phyloP scores from a whole-genome alignment of 1,140 invertebrate genomes.

The Plectus sambesii region DNA sequence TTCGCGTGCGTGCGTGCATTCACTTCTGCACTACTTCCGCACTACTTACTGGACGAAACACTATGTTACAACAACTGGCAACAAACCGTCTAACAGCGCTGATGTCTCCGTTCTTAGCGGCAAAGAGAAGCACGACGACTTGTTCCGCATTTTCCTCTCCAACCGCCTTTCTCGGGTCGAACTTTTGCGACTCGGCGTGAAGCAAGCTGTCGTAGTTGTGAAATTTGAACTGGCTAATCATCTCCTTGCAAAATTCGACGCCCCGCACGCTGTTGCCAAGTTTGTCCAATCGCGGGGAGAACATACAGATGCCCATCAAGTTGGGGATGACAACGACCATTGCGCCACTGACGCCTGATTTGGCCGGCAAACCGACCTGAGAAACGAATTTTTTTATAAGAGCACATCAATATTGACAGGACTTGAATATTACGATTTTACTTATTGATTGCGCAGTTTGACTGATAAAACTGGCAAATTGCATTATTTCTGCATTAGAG shows the following conservation, averaged over 20 bases:
- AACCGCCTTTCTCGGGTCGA: slow-evolving; percentile 72
- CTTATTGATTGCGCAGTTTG: too few relatives aligned
- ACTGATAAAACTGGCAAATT: too few relatives aligned
- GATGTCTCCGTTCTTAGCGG: slow-evolving; percentile 81
- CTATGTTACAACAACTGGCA: too few relatives aligned
- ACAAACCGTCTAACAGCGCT: slow-evolving; percentile 71
- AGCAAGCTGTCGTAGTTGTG: slow-evolving; percentile 89
- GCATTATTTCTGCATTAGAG: too few relatives aligned
- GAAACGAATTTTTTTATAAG: too few relatives aligned
- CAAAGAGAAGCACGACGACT: slow-evolving; percentile 84
- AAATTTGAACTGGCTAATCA: slow-evolving; percentile 78
- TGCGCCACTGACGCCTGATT: slow-evolving; percentile 83
- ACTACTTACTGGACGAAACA: too few relatives aligned
- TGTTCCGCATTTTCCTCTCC: slow-evolving; percentile 80
- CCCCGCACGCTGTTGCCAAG: slow-evolving; percentile 79
- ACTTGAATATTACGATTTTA: too few relatives aligned
- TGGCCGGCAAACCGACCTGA: slow-evolving; percentile 83
- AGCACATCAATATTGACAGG: too few relatives aligned
- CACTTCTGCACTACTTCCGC: too few relatives aligned
- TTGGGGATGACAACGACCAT: slow-evolving; percentile 89
- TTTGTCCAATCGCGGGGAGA: slow-evolving; percentile 78
- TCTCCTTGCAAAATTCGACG: slow-evolving; percentile 78
- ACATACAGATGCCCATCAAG: slow-evolving; percentile 83
- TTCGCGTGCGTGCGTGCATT: too few relatives aligned
- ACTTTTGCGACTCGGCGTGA: slow-evolving; percentile 73